Evolutionary conservation across 2,888 invertebrate species (phyloP).

Genomic region (Panorpa germanica): DNA sequence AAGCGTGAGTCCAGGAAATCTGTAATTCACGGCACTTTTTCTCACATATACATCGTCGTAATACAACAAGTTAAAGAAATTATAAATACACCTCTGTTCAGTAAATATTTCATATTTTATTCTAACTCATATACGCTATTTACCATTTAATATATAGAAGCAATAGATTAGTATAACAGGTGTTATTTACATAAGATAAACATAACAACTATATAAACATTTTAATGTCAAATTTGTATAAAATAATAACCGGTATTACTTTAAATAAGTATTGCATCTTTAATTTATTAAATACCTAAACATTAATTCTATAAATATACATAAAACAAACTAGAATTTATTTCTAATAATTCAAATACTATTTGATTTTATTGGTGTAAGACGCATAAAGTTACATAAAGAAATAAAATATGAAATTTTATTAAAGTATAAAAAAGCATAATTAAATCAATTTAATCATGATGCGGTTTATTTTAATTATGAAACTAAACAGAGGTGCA

Average conservation of each 20-base stretch:
- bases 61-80: neutral
- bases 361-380: too few relatives aligned
- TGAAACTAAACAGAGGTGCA: too few relatives aligned
- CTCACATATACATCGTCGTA: neutral
- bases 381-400: too few relatives aligned
- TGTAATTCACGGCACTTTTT: slow-evolving; percentile 23
- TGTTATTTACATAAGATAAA: too few relatives aligned
- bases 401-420: too few relatives aligned
- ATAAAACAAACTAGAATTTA: neutral
- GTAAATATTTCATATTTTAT: too few relatives aligned
- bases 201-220: neutral
- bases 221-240: neutral
- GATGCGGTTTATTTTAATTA: neutral
- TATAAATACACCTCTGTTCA: neutral
- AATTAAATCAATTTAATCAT: neutral
- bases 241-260: neutral
- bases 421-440: neutral
- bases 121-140: too few relatives aligned
- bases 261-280: neutral
- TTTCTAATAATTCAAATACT: too few relatives aligned
- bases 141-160: too few relatives aligned
- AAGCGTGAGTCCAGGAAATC: slow-evolving; percentile 96
- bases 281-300: neutral
- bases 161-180: too few relatives aligned
- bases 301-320: neutral